phyloP scores from a whole-genome alignment of 2,888 invertebrate species.

The Lasioglossum figueresi region DNA sequence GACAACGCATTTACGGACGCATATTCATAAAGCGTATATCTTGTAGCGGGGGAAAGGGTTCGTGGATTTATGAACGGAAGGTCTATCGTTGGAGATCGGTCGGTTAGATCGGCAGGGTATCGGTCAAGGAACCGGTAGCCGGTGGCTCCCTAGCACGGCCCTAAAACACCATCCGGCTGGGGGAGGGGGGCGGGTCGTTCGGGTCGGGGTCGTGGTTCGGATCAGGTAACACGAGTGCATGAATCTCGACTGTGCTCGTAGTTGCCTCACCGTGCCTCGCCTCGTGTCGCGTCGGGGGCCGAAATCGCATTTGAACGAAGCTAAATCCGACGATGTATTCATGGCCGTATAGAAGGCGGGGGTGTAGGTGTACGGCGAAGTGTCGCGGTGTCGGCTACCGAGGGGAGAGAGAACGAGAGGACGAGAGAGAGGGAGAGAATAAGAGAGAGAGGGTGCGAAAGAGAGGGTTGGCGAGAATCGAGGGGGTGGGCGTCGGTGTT shows the following conservation, averaged over 20 bases:
- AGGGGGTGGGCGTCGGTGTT: constrained; percentile 45
- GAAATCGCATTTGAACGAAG: constrained; percentile 59
- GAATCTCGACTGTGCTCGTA: constrained; percentile 40
- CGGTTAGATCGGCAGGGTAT: constrained; percentile 42
- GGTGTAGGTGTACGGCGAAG: constrained; percentile 26
- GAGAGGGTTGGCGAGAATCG: neutral
- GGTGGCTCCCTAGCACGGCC: constrained; percentile 18
- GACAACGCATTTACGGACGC: constrained; percentile 38
- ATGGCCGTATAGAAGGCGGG: constrained; percentile 52
- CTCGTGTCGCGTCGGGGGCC: constrained; percentile 10
- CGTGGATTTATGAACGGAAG: constrained; percentile 55
- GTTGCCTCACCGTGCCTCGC: neutral
- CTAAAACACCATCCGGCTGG: constrained; percentile 44
- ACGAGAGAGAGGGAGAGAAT: constrained; percentile 6
- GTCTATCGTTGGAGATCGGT: constrained; percentile 46
- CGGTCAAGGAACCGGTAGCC: constrained; percentile 53
- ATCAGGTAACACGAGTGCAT: constrained; percentile 34
- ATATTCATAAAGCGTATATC: constrained; percentile 53
- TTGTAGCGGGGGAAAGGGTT: constrained; percentile 10
- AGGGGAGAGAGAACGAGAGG: constrained; percentile 12
- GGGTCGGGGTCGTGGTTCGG: constrained; percentile 2
- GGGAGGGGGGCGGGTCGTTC: constrained; percentile 27
- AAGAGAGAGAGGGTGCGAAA: neutral
- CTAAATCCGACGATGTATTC: constrained; percentile 73
- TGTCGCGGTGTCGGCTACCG: constrained; percentile 20